phyloP scores from a whole-genome alignment of 2,797 vertebrate genomes.

The Lepus townsendii region DNA sequence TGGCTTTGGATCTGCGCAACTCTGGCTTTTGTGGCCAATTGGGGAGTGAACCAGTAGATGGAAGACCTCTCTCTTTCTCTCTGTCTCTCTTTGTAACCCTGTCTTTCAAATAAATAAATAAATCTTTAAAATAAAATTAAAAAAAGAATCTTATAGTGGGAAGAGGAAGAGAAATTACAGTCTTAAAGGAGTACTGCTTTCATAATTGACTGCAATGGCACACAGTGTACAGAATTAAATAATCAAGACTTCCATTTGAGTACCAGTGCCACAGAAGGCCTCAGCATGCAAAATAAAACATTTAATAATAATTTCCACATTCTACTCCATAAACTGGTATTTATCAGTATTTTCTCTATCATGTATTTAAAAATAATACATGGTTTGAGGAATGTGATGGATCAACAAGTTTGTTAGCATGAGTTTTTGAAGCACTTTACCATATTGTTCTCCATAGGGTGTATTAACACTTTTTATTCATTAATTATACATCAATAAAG shows the following conservation, averaged over 20 bases:
- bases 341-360: background rate
- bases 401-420: background rate
- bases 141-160: background rate
- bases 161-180: background rate
- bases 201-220: background rate
- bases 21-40: too few relatives aligned
- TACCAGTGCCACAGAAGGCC: background rate
- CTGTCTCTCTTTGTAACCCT: too few relatives aligned
- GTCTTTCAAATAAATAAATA: too few relatives aligned
- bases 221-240: background rate
- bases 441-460: background rate
- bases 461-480: background rate
- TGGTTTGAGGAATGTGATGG: background rate
- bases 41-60: too few relatives aligned
- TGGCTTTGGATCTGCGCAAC: too few relatives aligned
- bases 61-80: too few relatives aligned
- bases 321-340: background rate
- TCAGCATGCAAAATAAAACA: background rate
- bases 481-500: background rate
- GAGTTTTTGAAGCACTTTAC: background rate
- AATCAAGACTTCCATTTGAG: background rate
- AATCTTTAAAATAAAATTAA: too few relatives aligned
- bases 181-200: background rate
- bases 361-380: background rate
- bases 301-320: background rate